Evolutionary conservation across 1,140 invertebrate genomes (phyloP).

Genomic region (Hyposmocoma kahamanoa): DNA sequence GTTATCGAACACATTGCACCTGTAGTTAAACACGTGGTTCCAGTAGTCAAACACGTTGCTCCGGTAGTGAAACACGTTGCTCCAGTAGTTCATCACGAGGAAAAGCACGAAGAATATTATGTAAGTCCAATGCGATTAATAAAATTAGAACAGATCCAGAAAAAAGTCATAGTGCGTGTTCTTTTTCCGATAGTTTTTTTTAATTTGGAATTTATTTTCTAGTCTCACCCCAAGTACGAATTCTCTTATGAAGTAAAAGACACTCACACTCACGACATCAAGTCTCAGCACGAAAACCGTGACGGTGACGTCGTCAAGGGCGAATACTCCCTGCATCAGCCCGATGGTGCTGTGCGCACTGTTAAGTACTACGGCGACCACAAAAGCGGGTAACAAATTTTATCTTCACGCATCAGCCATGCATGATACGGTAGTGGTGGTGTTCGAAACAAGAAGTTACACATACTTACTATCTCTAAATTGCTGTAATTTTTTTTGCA

Average conservation of each 20-base stretch:
- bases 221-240: slow-evolving; percentile 44
- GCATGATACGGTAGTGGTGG: too few relatives aligned
- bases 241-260: slow-evolving; percentile 57
- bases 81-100: slow-evolving; percentile 15
- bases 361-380: slow-evolving; percentile 73
- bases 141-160: too few relatives aligned
- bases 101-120: too few relatives aligned
- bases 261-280: slow-evolving; percentile 71
- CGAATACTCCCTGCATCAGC: slow-evolving; percentile 71
- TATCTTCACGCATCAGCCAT: background rate
- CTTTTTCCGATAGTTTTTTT: too few relatives aligned
- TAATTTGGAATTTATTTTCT: too few relatives aligned
- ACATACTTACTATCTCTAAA: background rate
- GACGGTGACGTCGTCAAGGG: slow-evolving; percentile 75
- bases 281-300: slow-evolving; percentile 74
- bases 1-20: slow-evolving; percentile 13
- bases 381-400: slow-evolving; percentile 47
- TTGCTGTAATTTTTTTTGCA: background rate
- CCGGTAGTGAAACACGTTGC: slow-evolving; percentile 22
- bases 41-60: slow-evolving; percentile 16
- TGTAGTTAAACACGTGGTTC: slow-evolving; percentile 8
- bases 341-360: slow-evolving; percentile 72
- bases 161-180: too few relatives aligned
- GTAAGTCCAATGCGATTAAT: too few relatives aligned
- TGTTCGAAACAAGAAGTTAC: too few relatives aligned